A percentile compares a stretch with the other conserved stretches of the same genome.
Conservation (phyloP, 2,888 invertebrate species). For the Trissolcus japonicus region DNA sequence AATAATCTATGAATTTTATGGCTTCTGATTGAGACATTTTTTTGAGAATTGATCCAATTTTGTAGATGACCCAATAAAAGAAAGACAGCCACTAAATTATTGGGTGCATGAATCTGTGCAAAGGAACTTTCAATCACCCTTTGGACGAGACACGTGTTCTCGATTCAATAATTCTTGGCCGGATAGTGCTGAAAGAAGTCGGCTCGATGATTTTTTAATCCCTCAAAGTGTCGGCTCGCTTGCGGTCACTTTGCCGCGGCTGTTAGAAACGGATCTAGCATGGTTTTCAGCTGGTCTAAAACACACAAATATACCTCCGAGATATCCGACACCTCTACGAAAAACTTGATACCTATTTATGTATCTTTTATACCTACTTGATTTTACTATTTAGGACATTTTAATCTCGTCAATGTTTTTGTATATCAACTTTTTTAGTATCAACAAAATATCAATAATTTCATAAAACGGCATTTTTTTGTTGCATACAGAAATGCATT, state of each 20-base stretch:
- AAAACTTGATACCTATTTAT: slow-evolving; percentile 38
- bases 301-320: slow-evolving; percentile 29
- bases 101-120: slow-evolving; percentile 20
- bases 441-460: too few relatives aligned
- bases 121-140: slow-evolving; percentile 3
- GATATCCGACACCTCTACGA: slow-evolving; percentile 39
- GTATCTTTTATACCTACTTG: slow-evolving; percentile 11
- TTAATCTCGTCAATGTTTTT: too few relatives aligned
- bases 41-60: background rate
- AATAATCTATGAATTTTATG: too few relatives aligned
- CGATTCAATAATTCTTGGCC: slow-evolving; percentile 14
- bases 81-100: slow-evolving; percentile 8
- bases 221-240: background rate
- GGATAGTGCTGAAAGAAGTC: slow-evolving; percentile 18
- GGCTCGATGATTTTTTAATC: slow-evolving; percentile 21
- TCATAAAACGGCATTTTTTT: background rate
- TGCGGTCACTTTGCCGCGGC: slow-evolving; percentile 27
- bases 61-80: background rate
- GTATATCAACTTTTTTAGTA: too few relatives aligned
- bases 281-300: slow-evolving; percentile 40
- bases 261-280: slow-evolving; percentile 25
- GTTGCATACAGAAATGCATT: background rate
- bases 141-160: slow-evolving; percentile 26
- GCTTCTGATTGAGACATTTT: background rate
- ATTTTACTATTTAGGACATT: background rate